Evolutionary conservation across 1,140 invertebrate species (phyloP).

Genomic region (Euura saliciscinereae): DNA sequence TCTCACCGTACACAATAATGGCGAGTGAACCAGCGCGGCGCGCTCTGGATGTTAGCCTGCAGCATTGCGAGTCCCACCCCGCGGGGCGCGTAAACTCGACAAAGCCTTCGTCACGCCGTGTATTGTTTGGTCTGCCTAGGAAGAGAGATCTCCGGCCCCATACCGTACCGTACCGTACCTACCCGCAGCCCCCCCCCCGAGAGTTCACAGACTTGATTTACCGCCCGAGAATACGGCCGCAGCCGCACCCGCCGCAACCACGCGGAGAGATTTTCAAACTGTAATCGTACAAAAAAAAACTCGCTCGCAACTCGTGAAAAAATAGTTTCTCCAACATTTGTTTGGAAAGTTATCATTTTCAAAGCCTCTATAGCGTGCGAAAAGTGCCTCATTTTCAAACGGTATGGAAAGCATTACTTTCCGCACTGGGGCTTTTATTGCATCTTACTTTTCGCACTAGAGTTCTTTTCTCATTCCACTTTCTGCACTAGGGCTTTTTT

Average conservation of each 20-base stretch:
- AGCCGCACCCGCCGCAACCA: slow-evolving; percentile 25
- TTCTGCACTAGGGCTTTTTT: too few species aligned
- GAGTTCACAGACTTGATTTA: slow-evolving; percentile 42
- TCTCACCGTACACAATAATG: slow-evolving; percentile 38
- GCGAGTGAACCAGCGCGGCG: slow-evolving; percentile 38
- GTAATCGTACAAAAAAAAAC: too few species aligned
- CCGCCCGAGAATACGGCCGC: slow-evolving; percentile 23
- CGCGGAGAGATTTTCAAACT: not conserved
- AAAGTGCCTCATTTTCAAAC: too few species aligned
- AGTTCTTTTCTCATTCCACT: not conserved
- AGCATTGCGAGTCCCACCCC: slow-evolving; percentile 39
- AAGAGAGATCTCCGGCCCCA: not conserved
- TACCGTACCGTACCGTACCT: too few species aligned
- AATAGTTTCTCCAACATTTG: too few species aligned
- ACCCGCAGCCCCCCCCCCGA: not conserved
- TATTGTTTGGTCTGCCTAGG: slow-evolving; percentile 51
- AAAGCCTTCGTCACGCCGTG: slow-evolving; percentile 54
- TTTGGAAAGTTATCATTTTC: too few species aligned
- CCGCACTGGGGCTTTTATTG: too few species aligned
- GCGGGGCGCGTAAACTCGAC: slow-evolving; percentile 54
- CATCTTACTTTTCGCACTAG: too few species aligned
- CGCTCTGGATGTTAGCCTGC: slow-evolving; percentile 17
- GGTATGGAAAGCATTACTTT: too few species aligned
- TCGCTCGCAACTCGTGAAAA: too few species aligned
- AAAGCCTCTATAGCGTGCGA: too few species aligned